Conservation (phyloP, 2,797 vertebrate species). For the Phataginus tetradactyla region DNA sequence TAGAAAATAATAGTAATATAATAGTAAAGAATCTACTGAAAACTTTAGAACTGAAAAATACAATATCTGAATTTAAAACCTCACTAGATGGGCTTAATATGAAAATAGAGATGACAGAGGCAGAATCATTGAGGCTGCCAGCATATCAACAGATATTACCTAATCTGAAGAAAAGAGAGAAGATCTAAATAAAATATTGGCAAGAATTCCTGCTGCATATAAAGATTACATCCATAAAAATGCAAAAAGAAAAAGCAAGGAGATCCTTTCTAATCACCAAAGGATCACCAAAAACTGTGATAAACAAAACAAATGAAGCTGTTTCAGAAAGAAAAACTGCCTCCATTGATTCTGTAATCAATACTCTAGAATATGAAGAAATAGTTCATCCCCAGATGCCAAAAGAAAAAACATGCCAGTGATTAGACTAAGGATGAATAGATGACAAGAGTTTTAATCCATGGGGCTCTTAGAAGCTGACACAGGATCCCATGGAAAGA, state of each 20-base stretch:
- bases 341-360: background rate
- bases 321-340: background rate
- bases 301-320: background rate
- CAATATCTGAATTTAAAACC: background rate
- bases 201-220: background rate
- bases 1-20: background rate
- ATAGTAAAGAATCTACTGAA: background rate
- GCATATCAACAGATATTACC: background rate
- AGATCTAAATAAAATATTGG: background rate
- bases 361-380: background rate
- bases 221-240: background rate
- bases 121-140: background rate
- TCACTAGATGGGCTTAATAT: background rate
- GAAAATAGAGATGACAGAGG: background rate
- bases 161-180: background rate
- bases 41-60: background rate
- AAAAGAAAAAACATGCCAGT: background rate
- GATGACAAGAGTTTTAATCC: background rate
- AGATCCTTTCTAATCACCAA: background rate
- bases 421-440: background rate
- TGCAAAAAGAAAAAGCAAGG: background rate
- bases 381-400: background rate
- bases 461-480: background rate
- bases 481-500: background rate
- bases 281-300: background rate